Conservation (phyloP, 37 sponge, comb jelly and placozoan genomes). For the Spongia lamella region DNA sequence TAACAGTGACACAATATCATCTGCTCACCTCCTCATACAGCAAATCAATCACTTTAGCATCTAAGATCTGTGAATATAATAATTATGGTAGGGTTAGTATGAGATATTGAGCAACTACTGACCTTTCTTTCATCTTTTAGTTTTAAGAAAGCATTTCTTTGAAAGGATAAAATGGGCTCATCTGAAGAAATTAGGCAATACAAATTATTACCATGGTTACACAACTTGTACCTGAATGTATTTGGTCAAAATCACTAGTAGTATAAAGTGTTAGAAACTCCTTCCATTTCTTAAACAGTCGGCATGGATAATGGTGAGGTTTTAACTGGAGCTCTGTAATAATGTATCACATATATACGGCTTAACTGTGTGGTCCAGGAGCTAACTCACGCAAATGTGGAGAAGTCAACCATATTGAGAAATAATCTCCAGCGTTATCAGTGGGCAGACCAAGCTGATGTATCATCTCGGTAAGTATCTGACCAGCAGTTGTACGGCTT, state of each 20-base stretch:
- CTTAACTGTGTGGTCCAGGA: background rate
- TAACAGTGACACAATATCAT: background rate
- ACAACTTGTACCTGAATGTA: constrained; percentile 11
- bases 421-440: constrained; percentile 24
- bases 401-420: constrained; percentile 76
- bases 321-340: constrained; percentile 76
- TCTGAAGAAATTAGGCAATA: constrained; percentile 29
- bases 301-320: constrained; percentile 68
- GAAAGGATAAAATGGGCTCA: constrained; percentile 67
- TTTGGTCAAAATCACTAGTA: constrained; percentile 37
- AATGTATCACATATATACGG: background rate
- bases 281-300: constrained; percentile 79
- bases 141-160: constrained; percentile 62
- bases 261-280: constrained; percentile 80
- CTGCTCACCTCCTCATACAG: constrained; percentile 72
- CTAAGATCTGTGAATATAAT: constrained; percentile 8
- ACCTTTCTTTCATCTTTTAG: constrained; percentile 72
- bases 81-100: background rate
- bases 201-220: constrained; percentile 12
- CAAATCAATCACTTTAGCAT: constrained; percentile 47
- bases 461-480: constrained; percentile 40
- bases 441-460: constrained; percentile 28
- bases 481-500: constrained; percentile 47
- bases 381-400: constrained; percentile 74
- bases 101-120: background rate